These are phyloP conservation scores for Epiblema foenella DNA, from an alignment of 2,888 invertebrate genomes.

Conservation along the genomic window DNA sequence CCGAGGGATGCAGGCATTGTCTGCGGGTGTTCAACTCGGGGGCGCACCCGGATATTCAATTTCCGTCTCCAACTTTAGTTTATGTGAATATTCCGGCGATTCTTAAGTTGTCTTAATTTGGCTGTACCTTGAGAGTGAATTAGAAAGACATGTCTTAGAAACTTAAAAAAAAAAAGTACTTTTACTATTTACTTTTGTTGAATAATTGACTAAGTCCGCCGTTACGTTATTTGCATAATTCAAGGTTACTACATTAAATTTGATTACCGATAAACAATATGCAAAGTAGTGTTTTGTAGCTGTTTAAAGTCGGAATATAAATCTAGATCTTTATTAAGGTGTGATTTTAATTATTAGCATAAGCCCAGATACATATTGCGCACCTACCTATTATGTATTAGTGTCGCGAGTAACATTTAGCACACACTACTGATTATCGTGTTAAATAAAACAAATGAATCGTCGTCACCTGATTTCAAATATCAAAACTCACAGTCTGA, in stretches of 20 bases:
- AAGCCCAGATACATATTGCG: background rate
- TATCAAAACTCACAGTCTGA: background rate
- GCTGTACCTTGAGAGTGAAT: background rate
- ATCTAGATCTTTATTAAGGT: background rate
- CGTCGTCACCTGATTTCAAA: background rate
- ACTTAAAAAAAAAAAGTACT: too few relatives aligned
- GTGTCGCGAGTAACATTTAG: background rate
- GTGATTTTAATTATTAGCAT: background rate
- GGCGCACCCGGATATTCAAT: slow-evolving; percentile 31
- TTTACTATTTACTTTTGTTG: too few relatives aligned
- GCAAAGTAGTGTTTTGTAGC: background rate
- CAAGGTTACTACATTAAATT: background rate
- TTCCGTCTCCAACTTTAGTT: slow-evolving; percentile 10
- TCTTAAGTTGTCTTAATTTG: slow-evolving; percentile 1
- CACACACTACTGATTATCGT: background rate
- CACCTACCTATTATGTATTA: background rate
- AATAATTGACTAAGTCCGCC: too few relatives aligned
- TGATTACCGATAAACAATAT: background rate
- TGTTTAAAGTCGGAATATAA: background rate
- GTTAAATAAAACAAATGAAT: slow-evolving; percentile 13
- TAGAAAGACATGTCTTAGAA: too few relatives aligned
- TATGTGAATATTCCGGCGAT: background rate
- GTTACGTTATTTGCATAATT: background rate
- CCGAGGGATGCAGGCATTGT: slow-evolving; percentile 23
- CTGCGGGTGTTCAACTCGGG: background rate